These are phyloP conservation scores for Dinocampus coccinellae DNA, from an alignment of 2,888 invertebrate genomes.

Conservation along the genomic window DNA sequence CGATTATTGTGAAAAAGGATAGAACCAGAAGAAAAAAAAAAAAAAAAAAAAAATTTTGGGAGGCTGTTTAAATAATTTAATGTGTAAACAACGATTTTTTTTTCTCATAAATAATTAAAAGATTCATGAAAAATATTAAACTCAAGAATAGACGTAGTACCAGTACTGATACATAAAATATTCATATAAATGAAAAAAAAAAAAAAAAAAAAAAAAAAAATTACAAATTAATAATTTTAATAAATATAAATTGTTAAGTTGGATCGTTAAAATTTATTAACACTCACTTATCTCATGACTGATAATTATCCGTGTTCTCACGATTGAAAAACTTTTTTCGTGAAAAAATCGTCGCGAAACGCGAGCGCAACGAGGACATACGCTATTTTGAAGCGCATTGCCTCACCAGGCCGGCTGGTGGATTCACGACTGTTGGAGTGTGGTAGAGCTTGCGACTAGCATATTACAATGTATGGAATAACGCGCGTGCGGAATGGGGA, in stretches of 20 bases:
- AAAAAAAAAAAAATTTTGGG: neutral
- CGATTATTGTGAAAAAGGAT: neutral
- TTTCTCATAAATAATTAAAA: neutral
- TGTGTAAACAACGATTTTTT: no score
- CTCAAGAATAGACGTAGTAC: no score
- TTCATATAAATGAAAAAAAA: neutral
- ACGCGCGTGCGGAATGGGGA: neutral
- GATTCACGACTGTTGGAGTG: slow-evolving; percentile 36
- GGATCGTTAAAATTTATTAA: slow-evolving; percentile 20
- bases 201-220: neutral
- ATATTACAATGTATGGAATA: no score
- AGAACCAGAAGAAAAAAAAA: neutral
- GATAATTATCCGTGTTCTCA: slow-evolving; percentile 36
- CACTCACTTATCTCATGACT: slow-evolving; percentile 50
- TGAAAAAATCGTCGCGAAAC: slow-evolving; percentile 33
- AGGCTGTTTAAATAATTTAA: neutral
- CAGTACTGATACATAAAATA: neutral
- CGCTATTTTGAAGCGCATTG: slow-evolving; percentile 46
- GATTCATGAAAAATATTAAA: neutral
- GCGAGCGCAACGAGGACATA: slow-evolving; percentile 38
- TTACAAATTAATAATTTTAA: no score
- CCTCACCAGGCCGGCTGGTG: slow-evolving; percentile 51
- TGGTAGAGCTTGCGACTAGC: slow-evolving; percentile 1
- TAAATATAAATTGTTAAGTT: neutral
- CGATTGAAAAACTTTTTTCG: slow-evolving; percentile 23